Percentiles rank a stretch among this genome's conserved stretches.
Conservation (phyloP, 2,888 invertebrate genomes). For the Cerceris ruficornis region DNA sequence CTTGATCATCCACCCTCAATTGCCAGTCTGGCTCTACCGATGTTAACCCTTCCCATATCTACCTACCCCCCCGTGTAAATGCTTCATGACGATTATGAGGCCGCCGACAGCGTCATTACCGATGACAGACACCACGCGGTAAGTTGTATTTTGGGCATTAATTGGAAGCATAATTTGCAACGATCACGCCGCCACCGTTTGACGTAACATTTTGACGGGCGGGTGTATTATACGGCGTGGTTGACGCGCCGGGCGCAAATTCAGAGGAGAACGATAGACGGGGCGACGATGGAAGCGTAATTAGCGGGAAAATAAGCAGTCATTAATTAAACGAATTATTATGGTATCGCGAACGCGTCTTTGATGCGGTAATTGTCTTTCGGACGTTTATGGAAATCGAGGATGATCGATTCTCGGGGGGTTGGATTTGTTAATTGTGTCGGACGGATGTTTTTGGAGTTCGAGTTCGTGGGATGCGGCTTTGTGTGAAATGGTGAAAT, state of each 20-base stretch:
- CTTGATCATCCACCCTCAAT: too few relatives aligned
- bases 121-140: conserved; percentile 43
- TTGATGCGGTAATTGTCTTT: too few relatives aligned
- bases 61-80: conserved; percentile 20
- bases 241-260: neutral
- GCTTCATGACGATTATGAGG: conserved; percentile 51
- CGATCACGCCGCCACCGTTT: conserved; percentile 25
- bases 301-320: neutral
- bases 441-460: too few relatives aligned
- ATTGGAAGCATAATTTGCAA: conserved; percentile 51
- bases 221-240: neutral
- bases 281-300: neutral
- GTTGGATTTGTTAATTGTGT: too few relatives aligned
- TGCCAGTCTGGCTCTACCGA: too few relatives aligned
- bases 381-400: too few relatives aligned
- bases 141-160: conserved; percentile 53
- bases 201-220: conserved; percentile 27
- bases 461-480: too few relatives aligned
- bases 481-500: too few relatives aligned
- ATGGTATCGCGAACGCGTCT: too few relatives aligned
- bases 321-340: neutral
- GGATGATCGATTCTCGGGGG: too few relatives aligned
- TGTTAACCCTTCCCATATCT: neutral
- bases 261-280: too few relatives aligned
- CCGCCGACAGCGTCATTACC: conserved; percentile 49